Base-by-base conservation (phyloP, 2,113 vertebrate species). In the Rafetus swinhoei region DNA sequence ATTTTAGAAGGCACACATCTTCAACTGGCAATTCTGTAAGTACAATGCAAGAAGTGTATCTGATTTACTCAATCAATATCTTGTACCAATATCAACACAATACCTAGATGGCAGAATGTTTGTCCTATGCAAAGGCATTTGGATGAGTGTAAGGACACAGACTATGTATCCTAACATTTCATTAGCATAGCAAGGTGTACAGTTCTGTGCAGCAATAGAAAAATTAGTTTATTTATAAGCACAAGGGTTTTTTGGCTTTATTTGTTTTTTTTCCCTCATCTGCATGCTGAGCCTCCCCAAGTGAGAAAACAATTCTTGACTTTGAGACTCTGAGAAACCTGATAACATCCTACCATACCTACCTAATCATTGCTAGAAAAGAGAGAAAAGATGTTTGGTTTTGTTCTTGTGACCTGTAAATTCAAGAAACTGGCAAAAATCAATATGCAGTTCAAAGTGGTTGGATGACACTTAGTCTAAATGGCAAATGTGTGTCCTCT, bases 401-500 rank as follows among this genome's bases (percentile, higher is more conserved):
- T 95, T 93, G 97, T 95, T 97, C 89, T 89, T 94, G 95, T 96
- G 96, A 97, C 97, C 94, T 96, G 96, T 97, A 96, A 92, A 96
- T 97, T 96, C 81, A 86, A 87, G 89, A 97, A 97, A 95, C 88
- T 76, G 95, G 87, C 87, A 95, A 84, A 97, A 97, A 98, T 98
- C 95, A 97, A 96, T 97, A 96, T 96, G 90, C 90, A 93, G 80
- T 93, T 96, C 86, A 94, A 90, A 96, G 89, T 89, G 88, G 80
- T 79, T 93, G 88, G 97, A 84, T 95, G 95, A 92, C 89, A 90
- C 84, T 77, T 85, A 81, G 35, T 81, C 90, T 95, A 95, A 95
- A 86, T 89, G 95, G 79, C 82, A 93, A 95, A 97, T 95, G 92
- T 91, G 76, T 89, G 97, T 93, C 97, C 32, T 7, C 86, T 90